These are phyloP conservation scores for Cylas formicarius DNA, from an alignment of 1,140 invertebrate species.

Conservation along the genomic window DNA sequence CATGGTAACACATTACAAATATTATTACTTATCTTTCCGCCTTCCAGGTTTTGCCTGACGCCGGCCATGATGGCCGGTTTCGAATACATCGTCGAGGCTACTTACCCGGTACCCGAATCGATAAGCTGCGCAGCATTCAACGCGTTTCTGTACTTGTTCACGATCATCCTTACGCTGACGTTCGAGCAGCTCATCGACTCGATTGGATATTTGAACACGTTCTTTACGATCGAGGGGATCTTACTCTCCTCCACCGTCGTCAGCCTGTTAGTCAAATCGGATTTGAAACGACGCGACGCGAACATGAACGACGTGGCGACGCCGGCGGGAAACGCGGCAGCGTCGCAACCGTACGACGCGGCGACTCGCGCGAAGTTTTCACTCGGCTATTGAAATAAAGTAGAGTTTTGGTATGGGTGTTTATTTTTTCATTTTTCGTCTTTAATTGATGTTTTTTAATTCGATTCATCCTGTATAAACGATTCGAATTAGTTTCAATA, in stretches of 20 bases:
- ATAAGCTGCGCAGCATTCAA: constrained; percentile 27
- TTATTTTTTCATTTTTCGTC: no score
- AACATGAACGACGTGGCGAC: constrained; percentile 14
- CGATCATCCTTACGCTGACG: constrained; percentile 23
- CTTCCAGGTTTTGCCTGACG: constrained; percentile 31
- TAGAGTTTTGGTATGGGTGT: no score
- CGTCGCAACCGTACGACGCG: no score
- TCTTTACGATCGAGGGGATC: constrained; percentile 16
- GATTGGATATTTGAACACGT: constrained; percentile 19
- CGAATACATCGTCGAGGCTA: constrained; percentile 30
- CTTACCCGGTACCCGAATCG: constrained; percentile 30
- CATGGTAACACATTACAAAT: no score
- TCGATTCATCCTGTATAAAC: no score
- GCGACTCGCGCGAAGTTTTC: no score
- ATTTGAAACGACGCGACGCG: constrained; percentile 26
- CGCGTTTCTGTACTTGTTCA: constrained; percentile 23
- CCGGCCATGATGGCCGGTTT: constrained; percentile 27
- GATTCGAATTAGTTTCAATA: no score
- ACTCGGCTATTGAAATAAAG: no score
- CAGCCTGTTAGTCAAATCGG: constrained; percentile 21
- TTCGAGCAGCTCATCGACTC: constrained; percentile 18
- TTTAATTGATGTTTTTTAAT: no score
- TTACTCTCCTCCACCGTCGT: constrained; percentile 14
- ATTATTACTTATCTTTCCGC: no score
- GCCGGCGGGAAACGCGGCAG: background rate